Conservation (phyloP, 2,797 vertebrate species). For the Agapornis canus region DNA sequence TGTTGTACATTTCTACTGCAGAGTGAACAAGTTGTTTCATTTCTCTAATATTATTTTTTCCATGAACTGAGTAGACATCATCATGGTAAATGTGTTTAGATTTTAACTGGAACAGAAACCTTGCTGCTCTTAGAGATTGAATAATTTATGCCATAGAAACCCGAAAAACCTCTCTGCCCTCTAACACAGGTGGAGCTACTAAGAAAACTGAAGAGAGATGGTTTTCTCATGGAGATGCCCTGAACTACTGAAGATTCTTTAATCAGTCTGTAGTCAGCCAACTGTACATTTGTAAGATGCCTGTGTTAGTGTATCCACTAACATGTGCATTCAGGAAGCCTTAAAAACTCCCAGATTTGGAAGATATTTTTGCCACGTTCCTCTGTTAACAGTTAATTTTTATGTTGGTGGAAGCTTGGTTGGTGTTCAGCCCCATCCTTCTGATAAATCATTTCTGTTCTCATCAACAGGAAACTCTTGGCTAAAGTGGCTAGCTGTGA, state of each 20-base stretch:
- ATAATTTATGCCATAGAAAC: neutral
- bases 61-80: neutral
- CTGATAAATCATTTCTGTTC: neutral
- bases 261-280: neutral
- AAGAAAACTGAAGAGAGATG: neutral
- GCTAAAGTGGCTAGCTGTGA: neutral
- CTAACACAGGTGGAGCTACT: neutral
- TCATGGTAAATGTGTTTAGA: neutral
- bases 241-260: neutral
- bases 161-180: neutral
- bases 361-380: neutral
- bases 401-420: neutral
- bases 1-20: neutral
- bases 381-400: neutral
- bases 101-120: neutral
- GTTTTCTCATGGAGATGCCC: neutral
- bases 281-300: neutral
- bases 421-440: neutral
- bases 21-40: neutral
- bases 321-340: neutral
- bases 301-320: neutral
- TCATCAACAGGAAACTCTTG: neutral
- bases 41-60: neutral
- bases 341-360: neutral
- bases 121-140: neutral